A percentile compares a stretch with the other conserved stretches of the same genome.
Conservation (phyloP, 2,888 invertebrate species). For the Acanthacorydalis orientalis region DNA sequence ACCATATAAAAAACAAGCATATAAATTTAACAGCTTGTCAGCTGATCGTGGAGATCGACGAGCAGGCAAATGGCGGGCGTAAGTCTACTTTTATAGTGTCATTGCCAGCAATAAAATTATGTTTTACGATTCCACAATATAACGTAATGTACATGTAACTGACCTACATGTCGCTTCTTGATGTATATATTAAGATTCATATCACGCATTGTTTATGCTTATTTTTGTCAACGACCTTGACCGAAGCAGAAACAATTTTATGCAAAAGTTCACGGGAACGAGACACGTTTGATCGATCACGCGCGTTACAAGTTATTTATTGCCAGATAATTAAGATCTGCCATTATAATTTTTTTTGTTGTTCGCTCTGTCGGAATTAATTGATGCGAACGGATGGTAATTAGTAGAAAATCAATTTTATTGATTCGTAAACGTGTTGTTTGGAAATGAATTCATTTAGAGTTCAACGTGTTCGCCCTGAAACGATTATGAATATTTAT, state of each 20-base stretch:
- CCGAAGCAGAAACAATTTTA: neutral
- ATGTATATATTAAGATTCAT: neutral
- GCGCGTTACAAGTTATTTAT: too few relatives aligned
- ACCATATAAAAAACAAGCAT: too few relatives aligned
- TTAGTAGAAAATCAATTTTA: too few relatives aligned
- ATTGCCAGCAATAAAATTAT: slow-evolving; percentile 3
- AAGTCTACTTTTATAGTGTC: slow-evolving; percentile 2
- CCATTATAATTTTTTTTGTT: too few relatives aligned
- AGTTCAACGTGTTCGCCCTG: too few relatives aligned
- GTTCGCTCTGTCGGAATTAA: too few relatives aligned
- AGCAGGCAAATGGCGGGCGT: neutral
- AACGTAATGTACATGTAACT: neutral
- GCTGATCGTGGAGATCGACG: neutral
- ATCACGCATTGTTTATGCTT: neutral
- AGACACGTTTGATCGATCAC: too few relatives aligned
- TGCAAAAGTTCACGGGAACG: neutral
- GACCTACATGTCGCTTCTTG: neutral
- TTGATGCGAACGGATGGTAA: too few relatives aligned
- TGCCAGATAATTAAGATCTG: too few relatives aligned
- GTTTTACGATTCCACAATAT: slow-evolving; percentile 1
- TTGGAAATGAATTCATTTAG: too few relatives aligned
- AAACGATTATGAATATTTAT: too few relatives aligned
- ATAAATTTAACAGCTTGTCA: neutral
- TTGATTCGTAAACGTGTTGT: too few relatives aligned
- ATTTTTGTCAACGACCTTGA: neutral